Conservation (phyloP, 2,888 invertebrate species). For the Drosophila paranaensis region DNA sequence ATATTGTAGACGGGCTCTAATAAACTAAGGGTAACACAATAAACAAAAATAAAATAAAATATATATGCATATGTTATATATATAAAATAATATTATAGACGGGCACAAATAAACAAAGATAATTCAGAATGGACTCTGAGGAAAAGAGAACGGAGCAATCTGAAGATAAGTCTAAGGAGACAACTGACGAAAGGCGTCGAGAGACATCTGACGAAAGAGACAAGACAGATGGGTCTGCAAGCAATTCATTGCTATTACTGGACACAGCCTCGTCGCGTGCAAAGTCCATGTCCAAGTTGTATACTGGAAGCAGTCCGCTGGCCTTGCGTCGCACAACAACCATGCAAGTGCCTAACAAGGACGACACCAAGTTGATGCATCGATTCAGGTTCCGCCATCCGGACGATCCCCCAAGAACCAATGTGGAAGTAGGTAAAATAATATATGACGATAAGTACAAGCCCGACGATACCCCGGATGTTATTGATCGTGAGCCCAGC, state of each 20-base stretch:
- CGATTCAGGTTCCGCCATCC: conserved; percentile 9
- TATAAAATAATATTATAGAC: neutral
- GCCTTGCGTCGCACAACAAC: neutral
- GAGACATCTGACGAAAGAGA: neutral
- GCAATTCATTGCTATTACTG: neutral
- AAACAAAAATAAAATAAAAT: neutral
- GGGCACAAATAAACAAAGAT: neutral
- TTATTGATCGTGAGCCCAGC: conserved; percentile 31
- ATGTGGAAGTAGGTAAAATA: neutral
- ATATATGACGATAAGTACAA: neutral
- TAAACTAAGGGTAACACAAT: neutral
- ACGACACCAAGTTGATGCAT: neutral
- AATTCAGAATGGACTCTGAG: neutral
- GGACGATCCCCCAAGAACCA: rapidly evolving
- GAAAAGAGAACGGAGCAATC: rapidly evolving
- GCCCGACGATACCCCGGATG: conserved; percentile 23
- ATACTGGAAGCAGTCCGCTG: neutral
- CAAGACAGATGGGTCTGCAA: neutral
- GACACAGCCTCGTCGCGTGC: neutral
- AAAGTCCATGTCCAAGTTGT: conserved; percentile 11
- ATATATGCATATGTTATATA: too few relatives aligned
- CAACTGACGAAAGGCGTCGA: rapidly evolving
- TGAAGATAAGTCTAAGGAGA: neutral
- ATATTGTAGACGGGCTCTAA: neutral
- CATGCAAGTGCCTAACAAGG: conserved; percentile 26